These are phyloP conservation scores for Siderastrea siderea DNA, from an alignment of 92 coral and sea anemone species.

Conservation along the genomic window DNA sequence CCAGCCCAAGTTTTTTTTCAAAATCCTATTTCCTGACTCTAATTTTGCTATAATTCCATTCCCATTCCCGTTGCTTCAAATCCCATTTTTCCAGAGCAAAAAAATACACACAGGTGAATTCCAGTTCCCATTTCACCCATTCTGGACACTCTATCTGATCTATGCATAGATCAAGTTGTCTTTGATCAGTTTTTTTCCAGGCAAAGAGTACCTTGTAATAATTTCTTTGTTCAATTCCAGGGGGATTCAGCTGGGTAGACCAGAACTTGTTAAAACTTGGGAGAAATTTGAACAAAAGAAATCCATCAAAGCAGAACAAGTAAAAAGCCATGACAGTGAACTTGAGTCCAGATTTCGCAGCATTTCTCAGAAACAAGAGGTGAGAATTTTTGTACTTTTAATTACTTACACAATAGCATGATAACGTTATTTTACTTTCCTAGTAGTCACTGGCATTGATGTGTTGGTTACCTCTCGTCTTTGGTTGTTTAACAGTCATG, in stretches of 20 bases:
- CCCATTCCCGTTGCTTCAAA: too few relatives aligned
- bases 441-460: not conserved
- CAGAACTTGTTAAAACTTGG: conserved; percentile 90
- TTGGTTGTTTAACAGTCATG: too few relatives aligned
- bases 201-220: not conserved
- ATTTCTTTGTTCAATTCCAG: conserved; percentile 32
- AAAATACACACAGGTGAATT: too few relatives aligned
- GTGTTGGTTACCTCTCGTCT: too few relatives aligned
- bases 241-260: conserved; percentile 90
- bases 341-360: conserved; percentile 62
- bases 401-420: not conserved
- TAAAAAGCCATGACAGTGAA: conserved; percentile 67
- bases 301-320: conserved; percentile 84
- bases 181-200: too few relatives aligned
- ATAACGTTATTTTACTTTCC: not conserved
- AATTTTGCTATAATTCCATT: too few relatives aligned
- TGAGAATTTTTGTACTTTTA: not conserved
- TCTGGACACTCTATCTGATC: too few relatives aligned
- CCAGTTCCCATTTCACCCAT: too few relatives aligned
- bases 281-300: conserved; percentile 92
- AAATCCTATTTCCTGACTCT: too few relatives aligned
- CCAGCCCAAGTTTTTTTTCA: too few relatives aligned
- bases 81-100: too few relatives aligned
- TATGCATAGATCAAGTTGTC: too few relatives aligned
- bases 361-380: conserved; percentile 73